Base-by-base conservation (phyloP, 2,113 vertebrate genomes). In the Spea bombifrons region DNA sequence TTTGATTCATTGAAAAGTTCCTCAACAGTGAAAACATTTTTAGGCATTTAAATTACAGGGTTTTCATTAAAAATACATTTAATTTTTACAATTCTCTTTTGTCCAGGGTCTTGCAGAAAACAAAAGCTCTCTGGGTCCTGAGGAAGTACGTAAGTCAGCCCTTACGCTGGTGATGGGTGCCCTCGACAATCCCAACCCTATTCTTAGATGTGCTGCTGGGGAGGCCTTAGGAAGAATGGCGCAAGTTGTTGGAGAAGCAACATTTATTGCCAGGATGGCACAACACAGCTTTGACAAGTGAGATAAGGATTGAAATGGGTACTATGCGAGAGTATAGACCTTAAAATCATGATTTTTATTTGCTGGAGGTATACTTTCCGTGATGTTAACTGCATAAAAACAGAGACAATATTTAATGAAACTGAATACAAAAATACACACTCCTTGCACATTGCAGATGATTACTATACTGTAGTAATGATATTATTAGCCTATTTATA, bases 221-320 rank as follows among this genome's bases (percentile, higher is more conserved):
- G 97, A 99, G 86, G 97, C 97, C 67, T 92, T 99, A 79, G 97
- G 97, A 55, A 94, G 97, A 86, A 99, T 99, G 97, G 97, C 97
- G 70, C 97, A 99, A 75, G 97, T 99, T 75, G 97, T 99, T 65
- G 97, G 96, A 84, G 97, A 99, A 88, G 97, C 95, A 46, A 94
- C 96, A 48, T 99, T 99, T 84, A 99, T 99, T 65, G 97, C 97
- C 82, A 92, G 96, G 85, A 99, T 99, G 97, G 97, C 97, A 75
- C 97, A 99, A 10, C 95, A 95, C 84, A 99, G 97, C 87, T 99
- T 99, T 86, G 97, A 99, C 90, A 99, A 99, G 97, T 99, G 93
- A 84, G 92, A 30, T 30, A 30, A 30, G 2, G 30, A 30, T 1
- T 30, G 30, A 30, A 30, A 30, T 30, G 30, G 30, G 30, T 30